These are phyloP conservation scores for Coenonympha arcania DNA, from an alignment of 2,888 invertebrate genomes.

Conservation along the genomic window DNA sequence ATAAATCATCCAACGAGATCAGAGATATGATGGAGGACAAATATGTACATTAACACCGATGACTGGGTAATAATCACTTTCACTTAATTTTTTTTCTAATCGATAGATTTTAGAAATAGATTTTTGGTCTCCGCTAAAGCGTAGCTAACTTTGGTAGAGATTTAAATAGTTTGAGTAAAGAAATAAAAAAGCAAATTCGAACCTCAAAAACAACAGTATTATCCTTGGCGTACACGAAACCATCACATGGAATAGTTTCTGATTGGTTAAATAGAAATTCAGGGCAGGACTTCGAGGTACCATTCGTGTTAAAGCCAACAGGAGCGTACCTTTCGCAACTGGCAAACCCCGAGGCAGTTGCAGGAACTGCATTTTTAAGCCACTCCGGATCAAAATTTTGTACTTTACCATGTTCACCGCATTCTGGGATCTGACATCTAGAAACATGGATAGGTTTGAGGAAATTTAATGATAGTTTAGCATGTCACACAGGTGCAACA, in stretches of 20 bases:
- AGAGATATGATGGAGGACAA: too few relatives aligned
- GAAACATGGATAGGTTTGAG: too few relatives aligned
- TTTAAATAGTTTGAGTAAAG: too few relatives aligned
- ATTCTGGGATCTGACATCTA: constrained; percentile 62
- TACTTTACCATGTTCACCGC: constrained; percentile 39
- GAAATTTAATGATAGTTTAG: too few relatives aligned
- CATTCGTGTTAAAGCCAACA: constrained; percentile 27
- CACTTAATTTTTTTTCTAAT: too few relatives aligned
- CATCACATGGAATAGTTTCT: constrained; percentile 27
- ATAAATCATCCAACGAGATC: too few relatives aligned
- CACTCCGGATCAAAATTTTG: constrained; percentile 38
- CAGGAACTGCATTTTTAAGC: constrained; percentile 50
- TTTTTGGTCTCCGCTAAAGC: too few relatives aligned
- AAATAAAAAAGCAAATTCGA: constrained; percentile 11
- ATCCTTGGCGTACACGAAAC: constrained; percentile 30
- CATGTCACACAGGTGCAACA: too few relatives aligned
- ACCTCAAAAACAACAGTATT: constrained; percentile 38
- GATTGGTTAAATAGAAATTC: constrained; percentile 38
- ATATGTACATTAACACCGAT: too few relatives aligned
- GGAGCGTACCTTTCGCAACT: constrained; percentile 49
- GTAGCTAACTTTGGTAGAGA: too few relatives aligned
- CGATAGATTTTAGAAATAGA: too few relatives aligned
- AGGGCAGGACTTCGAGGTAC: constrained; percentile 38
- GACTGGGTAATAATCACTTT: too few relatives aligned
- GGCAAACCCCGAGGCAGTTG: constrained; percentile 42